Evolutionary conservation across 1,140 invertebrate genomes (phyloP), one percentile per base, ranked within the genome.

Genomic region (Panonychus citri): DNA sequence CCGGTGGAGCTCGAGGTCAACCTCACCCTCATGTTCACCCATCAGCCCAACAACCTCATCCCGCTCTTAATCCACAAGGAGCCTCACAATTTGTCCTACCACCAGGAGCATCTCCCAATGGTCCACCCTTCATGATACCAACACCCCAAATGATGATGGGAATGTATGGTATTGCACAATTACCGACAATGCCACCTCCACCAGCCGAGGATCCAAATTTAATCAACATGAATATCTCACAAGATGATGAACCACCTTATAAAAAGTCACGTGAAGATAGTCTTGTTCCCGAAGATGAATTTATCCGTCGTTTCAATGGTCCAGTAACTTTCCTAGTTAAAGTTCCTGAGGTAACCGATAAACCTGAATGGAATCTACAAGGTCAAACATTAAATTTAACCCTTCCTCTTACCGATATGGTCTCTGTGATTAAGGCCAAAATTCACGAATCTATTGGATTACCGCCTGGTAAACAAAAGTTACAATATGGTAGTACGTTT

Each of bases 381-480:
- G 94, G 94, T 1, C 90, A 96, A 69, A 76, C 79, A 48, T 69
- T 97, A 50, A 76, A 74, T 21, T 75, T 93, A 26, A 81, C 79
- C 2, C 66, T 97, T 60, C 78, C 85, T 40, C 71, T 89, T 7
- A 78, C 77, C 7, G 85, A 95, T 61, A 76, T 77, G 1, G 73
- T 77, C 63, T 77, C 83, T 34, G 80, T 80, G 24, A 76, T 98
- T 51, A 98, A 97, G 70, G 78, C 80, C 2, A 81, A 84, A 65
- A 76, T 97, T 56, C 83, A 89, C 65, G 85, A 96, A 63, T 75
- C 81, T 62, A 82, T 83, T 54, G 83, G 82, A 42, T 84, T 98
- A 78, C 88, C 90, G n/a, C 85, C 83, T 49, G 87, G 88, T 54
- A 98, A 98, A 72, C 93, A 97, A 70, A 99, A 99, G 70, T 70